These are phyloP conservation scores for Nibea coibor DNA, from an alignment of 2,113 vertebrate species.

Conservation along the genomic window DNA sequence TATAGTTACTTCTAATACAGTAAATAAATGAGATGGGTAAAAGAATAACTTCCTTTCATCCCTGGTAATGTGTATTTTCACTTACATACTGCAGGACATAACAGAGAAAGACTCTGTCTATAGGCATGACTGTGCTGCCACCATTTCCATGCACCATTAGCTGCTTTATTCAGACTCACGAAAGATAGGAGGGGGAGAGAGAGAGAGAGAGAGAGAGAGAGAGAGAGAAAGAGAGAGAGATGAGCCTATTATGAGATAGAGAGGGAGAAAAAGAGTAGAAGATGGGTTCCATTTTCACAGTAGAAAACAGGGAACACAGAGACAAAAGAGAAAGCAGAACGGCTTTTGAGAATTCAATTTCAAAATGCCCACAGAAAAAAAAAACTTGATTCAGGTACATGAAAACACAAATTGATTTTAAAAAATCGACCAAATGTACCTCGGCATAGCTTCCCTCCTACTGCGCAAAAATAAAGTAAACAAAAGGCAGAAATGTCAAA, in stretches of 20 bases:
- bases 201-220: constrained; percentile 41
- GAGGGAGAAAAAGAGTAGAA: constrained; percentile 23
- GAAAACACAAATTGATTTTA: constrained; percentile 37
- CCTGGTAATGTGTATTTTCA: constrained; percentile 58
- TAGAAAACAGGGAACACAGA: constrained; percentile 28
- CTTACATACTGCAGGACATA: constrained; percentile 54
- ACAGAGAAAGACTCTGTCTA: constrained; percentile 45
- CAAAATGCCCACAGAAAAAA: constrained; percentile 47
- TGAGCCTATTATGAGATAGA: constrained; percentile 70
- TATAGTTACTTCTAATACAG: constrained; percentile 11
- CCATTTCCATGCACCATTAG: constrained; percentile 77
- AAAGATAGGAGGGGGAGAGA: constrained; percentile 61
- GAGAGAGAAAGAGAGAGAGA: constrained; percentile 42
- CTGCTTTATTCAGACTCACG: constrained; percentile 73
- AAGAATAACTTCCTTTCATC: constrained; percentile 42
- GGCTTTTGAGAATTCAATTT: constrained; percentile 55
- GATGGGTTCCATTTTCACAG: constrained; percentile 51
- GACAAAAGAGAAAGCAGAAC: constrained; percentile 34
- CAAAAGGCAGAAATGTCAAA: background rate
- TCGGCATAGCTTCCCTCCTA: background rate
- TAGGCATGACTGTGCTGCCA: constrained; percentile 60
- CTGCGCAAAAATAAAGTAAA: constrained; percentile 12
- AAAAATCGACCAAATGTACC: constrained; percentile 38
- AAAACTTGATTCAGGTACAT: constrained; percentile 16
- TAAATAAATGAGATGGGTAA: constrained; percentile 26